phyloP scores from a whole-genome alignment of 2,797 vertebrate species.

The Scolopax rusticola region DNA sequence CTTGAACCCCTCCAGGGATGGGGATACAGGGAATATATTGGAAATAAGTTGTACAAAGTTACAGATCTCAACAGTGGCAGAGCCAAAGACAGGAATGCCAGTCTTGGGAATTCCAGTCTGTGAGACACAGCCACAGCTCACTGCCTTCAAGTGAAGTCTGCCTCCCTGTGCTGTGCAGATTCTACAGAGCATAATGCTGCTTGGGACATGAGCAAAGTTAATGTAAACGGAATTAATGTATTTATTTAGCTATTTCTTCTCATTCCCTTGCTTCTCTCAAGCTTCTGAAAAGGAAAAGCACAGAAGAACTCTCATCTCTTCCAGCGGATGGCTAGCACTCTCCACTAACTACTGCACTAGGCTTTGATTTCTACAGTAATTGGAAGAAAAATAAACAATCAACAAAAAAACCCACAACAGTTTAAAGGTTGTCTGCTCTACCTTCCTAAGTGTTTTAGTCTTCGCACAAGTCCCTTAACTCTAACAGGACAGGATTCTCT shows the following conservation, averaged over 20 bases:
- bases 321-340: neutral
- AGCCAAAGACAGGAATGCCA: fast-evolving
- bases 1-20: too few relatives aligned
- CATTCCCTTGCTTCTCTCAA: neutral
- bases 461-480: neutral
- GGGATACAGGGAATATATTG: too few relatives aligned
- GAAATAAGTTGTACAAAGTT: neutral
- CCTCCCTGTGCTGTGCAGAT: neutral
- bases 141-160: neutral
- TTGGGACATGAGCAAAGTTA: neutral
- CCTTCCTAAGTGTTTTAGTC: neutral
- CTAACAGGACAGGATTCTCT: neutral
- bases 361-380: neutral
- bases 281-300: neutral
- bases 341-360: neutral
- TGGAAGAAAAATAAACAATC: neutral
- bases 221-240: neutral
- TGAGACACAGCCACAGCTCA: neutral
- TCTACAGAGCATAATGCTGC: neutral
- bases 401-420: neutral
- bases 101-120: neutral
- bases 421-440: neutral
- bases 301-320: neutral
- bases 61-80: neutral
- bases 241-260: neutral